Evolutionary conservation across 2,113 vertebrate genomes (phyloP), one percentile per base, ranked within the genome.

Genomic region (Ptilonorhynchus violaceus): DNA sequence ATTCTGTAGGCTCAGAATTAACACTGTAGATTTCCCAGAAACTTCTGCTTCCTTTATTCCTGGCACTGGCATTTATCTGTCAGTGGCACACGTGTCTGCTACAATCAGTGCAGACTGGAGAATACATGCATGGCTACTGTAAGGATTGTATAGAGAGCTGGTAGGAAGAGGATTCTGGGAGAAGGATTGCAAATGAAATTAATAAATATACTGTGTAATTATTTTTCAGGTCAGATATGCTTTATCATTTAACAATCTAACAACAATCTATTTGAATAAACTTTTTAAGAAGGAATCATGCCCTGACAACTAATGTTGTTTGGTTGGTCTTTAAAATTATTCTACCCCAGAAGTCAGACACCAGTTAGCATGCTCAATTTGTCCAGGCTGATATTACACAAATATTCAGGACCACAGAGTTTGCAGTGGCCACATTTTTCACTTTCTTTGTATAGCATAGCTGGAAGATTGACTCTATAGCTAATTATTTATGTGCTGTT

Each of bases 1-100:
- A 79, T 96, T 96, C 39, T 90, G 52, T 84, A 98, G 97, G 88
- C 95, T 98, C 75, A 97, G 95, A 97, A 93, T 98, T 94, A 93
- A 70, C 6, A 69, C 85, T 86, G 62, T 97, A 78, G 94, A 96
- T 75, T 95, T 98, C 41, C 96, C 97, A 78, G 97, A 98, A 81
- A 93, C 92, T 13, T 97, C 97, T 63, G 47, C 98, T 67, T 69
- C 96, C 41, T 97, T 98, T 58, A 63, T 97, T 94, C 94, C 97
- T 24, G 96, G 88, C 6, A 93, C 92, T 46, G 97, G 97, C 23
- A 59, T 98, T 94, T 88, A 75, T 85, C 88, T 80, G 5, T 89
- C 97, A 42, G 91, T 86, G 78, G 94, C 96, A 76, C 94, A 91
- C 0, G 96, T 94, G 74, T 97, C 95, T 15, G 74, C 94, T 91